Conservation (phyloP, 2,113 vertebrate species). For the Lasiurus borealis region DNA sequence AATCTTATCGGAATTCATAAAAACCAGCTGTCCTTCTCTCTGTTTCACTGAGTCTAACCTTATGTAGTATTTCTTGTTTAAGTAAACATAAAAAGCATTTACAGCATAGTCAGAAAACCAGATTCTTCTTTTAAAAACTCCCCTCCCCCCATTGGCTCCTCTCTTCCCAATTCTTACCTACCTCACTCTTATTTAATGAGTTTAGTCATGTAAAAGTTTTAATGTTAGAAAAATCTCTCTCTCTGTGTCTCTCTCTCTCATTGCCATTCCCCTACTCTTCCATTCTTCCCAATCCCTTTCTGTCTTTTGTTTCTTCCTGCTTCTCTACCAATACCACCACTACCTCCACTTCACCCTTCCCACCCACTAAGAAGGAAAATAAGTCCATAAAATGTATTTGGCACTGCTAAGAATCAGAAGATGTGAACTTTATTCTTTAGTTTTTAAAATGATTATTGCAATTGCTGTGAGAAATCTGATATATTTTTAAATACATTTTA, state of each 20-base stretch:
- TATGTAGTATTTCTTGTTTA: conserved; percentile 50
- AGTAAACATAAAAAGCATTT: conserved; percentile 65
- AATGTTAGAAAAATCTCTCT: not conserved
- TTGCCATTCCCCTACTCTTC: fast-evolving
- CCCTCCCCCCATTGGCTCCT: not conserved
- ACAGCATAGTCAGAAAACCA: conserved; percentile 29
- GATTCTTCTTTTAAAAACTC: not conserved
- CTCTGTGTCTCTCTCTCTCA: not conserved
- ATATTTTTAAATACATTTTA: not conserved
- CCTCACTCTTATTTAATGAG: not conserved
- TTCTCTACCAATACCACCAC: too few species aligned
- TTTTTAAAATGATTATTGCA: not conserved
- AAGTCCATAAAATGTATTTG: not conserved
- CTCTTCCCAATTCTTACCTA: not conserved
- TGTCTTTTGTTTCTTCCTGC: not conserved
- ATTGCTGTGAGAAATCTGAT: not conserved
- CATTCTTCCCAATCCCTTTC: not conserved
- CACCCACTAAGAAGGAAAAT: not conserved
- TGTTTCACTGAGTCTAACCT: conserved; percentile 53
- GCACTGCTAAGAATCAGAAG: not conserved
- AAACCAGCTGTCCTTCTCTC: conserved; percentile 67
- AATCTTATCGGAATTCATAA: conserved; percentile 68
- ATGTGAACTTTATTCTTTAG: not conserved
- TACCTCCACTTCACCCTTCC: not conserved
- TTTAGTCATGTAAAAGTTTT: not conserved